Evolutionary conservation across 2,888 invertebrate genomes (phyloP), one percentile per base, ranked within the genome.

Genomic region (Amblyjoppa proteus): DNA sequence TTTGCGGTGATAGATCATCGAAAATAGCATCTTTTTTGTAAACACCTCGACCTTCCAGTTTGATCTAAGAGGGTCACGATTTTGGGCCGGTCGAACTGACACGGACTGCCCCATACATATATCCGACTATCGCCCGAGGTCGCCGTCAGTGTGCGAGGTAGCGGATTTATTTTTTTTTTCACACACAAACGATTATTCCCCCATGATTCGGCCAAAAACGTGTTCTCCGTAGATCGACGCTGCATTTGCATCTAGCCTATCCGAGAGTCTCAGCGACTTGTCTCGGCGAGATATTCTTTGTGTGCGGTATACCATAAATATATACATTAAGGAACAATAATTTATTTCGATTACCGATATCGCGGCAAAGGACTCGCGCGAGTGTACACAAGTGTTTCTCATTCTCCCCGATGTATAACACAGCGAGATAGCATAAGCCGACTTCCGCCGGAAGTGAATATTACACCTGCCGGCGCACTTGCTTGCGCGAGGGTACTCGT

Each of bases 361-460:
- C 61, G 61, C 31, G 34, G 34, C 61, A 31, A 64, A 64, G 61
- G 34, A 16, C 16, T 28, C 31, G 16, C 31, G 16, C 1, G 6
- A 64, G 34, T 13, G 31, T 64, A 31, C n/a, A 64, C 28, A 34
- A 16, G 16, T 31, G 61, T 64, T 64, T 64, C 61, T 58, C 11
- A 7, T 64, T 34, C 61, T 28, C n/a, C n/a, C 31, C 61, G 34
- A 31, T 64, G 13, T 64, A 34, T 13, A 45, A 71, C 77, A 61
- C 38, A 81, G 83, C 74, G 80, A 81, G 61, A 61, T 61, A 61
- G 61, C 16, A 31, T 28, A 79, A 68, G 76, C 41, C 58, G 73
- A 68, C 73, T 74, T 85, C 82, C 85, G 80, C 71, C 88, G 85
- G 88, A 88, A 87, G 82, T 81, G 87, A 87, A 88, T 77, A 85